Conservation (phyloP, 2,888 invertebrate genomes). For the Phania funesta region DNA sequence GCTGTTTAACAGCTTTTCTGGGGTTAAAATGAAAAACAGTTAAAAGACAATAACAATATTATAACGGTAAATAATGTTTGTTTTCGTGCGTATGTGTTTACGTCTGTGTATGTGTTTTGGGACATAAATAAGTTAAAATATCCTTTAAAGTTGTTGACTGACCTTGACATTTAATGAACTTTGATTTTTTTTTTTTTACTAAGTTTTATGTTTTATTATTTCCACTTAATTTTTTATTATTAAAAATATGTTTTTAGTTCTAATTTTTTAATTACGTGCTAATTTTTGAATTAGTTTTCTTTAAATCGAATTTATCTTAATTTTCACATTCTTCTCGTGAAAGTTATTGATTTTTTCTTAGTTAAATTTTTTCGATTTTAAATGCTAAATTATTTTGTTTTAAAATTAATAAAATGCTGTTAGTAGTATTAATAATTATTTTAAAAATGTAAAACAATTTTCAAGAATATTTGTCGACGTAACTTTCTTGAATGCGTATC, state of each 20-base stretch:
- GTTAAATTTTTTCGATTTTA: not conserved
- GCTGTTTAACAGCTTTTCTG: not conserved
- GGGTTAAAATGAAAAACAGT: not conserved
- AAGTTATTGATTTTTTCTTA: conserved; percentile 28
- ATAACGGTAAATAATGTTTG: not conserved
- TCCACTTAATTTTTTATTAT: not conserved
- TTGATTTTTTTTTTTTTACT: conserved; percentile 29
- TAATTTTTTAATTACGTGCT: not conserved
- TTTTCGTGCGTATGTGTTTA: not conserved
- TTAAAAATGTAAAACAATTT: not conserved
- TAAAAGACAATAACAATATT: not conserved
- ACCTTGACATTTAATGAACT: conserved; percentile 65
- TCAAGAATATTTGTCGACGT: conserved; percentile 24
- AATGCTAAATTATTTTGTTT: conserved; percentile 3
- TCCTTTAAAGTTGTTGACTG: conserved; percentile 54
- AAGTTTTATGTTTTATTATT: not conserved
- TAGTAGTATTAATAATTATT: not conserved
- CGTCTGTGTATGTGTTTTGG: not conserved
- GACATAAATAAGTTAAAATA: conserved; percentile 6
- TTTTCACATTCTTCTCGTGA: not conserved
- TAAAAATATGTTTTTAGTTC: not conserved
- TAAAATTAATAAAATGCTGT: not conserved
- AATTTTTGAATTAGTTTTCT: not conserved
- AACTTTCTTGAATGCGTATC: conserved; percentile 30
- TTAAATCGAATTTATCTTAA: not conserved